Evolutionary conservation across 1,140 invertebrate species (phyloP), one percentile per base, ranked within the genome.

Genomic region (Tetramorium simillimum): DNA sequence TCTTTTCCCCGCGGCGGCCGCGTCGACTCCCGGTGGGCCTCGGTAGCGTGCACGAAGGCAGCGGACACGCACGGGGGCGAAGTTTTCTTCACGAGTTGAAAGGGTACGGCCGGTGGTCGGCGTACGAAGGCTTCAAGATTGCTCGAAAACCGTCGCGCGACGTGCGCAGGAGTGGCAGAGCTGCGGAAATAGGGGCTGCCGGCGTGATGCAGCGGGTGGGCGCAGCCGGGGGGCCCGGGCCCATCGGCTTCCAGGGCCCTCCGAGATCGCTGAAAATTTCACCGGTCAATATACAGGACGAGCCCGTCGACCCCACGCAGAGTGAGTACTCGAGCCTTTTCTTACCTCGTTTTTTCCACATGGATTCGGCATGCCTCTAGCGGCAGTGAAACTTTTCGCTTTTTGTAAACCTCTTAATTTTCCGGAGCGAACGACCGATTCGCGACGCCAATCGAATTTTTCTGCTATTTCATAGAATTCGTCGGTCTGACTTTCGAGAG

Each of bases 241-340:
- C 95, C 63, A 88, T 95, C 75, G 93, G 94, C 72, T 93, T 95
- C 53, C 95, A 95, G 88, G 94, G 94, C 69, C 95, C 95, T 86
- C 94, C 94, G 69, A 93, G 95, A 88, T 94, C 95, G 86, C 94
- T 96, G 93, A 96, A 96, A 94, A 96, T 96, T 92, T 96, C 96
- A 86, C 96, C 96, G 56, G 95, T 96, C 85, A 96, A 96, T 91
- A 93, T 95, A 70, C 95, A 96, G 86, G 96, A 95, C 78, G 94
- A 95, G 51, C 94, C 93, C 92, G 95, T 95, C 88, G 95, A 94
- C 93, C 96, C 94, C 90, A 95, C 94, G 92, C 95, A 96, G 89
- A 96, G 96, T 96, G 95, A 95, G 96, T 96, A 92, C 60, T 49
- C 9, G 4, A 33, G 33, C 33, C n/a, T n/a, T 3, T 40, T 49